phyloP scores from a whole-genome alignment of 2,888 invertebrate genomes.

The Sinodicranocentrus sp. region DNA sequence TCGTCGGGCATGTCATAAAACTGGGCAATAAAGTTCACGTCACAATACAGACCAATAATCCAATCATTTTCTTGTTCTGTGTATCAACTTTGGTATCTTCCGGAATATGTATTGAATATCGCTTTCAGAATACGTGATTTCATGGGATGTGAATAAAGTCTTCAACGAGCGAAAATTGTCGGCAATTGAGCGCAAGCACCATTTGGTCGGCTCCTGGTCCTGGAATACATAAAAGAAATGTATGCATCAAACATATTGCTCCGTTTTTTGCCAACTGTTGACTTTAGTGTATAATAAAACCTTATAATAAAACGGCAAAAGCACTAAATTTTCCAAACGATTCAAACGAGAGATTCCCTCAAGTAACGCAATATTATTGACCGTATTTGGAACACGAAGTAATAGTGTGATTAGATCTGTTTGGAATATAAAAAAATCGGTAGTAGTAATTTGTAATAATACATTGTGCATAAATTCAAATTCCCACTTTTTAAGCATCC shows the following conservation, averaged over 20 bases:
- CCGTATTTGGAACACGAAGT: conserved; percentile 47
- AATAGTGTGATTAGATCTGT: conserved; percentile 61
- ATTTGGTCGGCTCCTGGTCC: conserved; percentile 48
- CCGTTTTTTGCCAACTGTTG: too few species aligned
- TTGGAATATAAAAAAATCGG: too few species aligned
- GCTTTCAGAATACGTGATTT: conserved; percentile 39
- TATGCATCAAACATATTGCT: background rate
- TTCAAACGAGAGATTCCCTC: conserved; percentile 62
- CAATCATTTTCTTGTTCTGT: conserved; percentile 15
- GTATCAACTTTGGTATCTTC: conserved; percentile 44
- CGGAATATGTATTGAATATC: conserved; percentile 42
- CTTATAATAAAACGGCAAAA: conserved; percentile 54
- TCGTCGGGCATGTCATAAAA: too few species aligned
- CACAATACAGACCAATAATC: too few species aligned
- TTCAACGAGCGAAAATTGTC: conserved; percentile 54
- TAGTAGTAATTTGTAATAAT: background rate
- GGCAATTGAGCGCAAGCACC: conserved; percentile 67
- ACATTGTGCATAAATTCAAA: background rate
- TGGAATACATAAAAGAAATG: conserved; percentile 2
- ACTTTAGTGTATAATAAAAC: conserved; percentile 21
- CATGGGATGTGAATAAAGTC: conserved; percentile 39
- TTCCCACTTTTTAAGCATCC: conserved; percentile 46
- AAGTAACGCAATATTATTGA: conserved; percentile 55
- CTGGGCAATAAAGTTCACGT: too few species aligned
- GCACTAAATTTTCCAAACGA: conserved; percentile 53